Evolutionary conservation across 53 echinoderm and acorn worm genomes (phyloP).

Genomic region (Actinopyga echinites): DNA sequence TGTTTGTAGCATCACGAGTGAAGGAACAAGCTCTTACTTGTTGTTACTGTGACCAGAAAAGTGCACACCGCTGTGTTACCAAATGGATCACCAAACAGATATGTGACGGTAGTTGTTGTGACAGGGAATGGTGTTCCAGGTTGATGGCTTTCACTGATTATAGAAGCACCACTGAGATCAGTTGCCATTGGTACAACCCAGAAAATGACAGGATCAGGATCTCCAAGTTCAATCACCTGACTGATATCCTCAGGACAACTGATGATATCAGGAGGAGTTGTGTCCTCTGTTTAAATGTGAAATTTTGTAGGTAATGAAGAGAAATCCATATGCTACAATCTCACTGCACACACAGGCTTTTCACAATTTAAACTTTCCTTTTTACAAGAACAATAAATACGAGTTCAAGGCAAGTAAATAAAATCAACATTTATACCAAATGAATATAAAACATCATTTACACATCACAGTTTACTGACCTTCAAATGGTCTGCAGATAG

Average conservation of each 20-base stretch:
- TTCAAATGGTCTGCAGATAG: too few relatives aligned
- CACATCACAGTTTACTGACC: too few relatives aligned
- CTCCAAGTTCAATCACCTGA: constrained; percentile 40
- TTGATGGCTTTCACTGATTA: not conserved
- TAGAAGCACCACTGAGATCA: constrained; percentile 4
- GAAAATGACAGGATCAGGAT: not conserved
- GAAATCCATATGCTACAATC: too few relatives aligned
- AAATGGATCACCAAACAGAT: constrained; percentile 10
- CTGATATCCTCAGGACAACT: constrained; percentile 8
- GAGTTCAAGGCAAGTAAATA: too few relatives aligned
- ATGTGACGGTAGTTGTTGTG: constrained; percentile 3
- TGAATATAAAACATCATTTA: too few relatives aligned
- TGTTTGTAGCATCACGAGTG: too few relatives aligned
- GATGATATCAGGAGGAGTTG: constrained; percentile 40
- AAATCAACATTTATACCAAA: too few relatives aligned
- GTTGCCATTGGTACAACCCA: constrained; percentile 13
- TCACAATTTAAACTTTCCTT: too few relatives aligned
- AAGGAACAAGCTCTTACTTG: constrained; percentile 1
- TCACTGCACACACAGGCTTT: too few relatives aligned
- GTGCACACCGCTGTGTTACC: constrained; percentile 13
- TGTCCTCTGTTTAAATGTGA: constrained; percentile 12
- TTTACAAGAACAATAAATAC: too few relatives aligned
- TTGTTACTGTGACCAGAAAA: constrained; percentile 16
- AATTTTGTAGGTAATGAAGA: too few relatives aligned
- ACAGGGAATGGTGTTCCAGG: not conserved